Evolutionary conservation across 2,797 vertebrate species (phyloP).

Genomic region (Tenualosa thibaudeaui): DNA sequence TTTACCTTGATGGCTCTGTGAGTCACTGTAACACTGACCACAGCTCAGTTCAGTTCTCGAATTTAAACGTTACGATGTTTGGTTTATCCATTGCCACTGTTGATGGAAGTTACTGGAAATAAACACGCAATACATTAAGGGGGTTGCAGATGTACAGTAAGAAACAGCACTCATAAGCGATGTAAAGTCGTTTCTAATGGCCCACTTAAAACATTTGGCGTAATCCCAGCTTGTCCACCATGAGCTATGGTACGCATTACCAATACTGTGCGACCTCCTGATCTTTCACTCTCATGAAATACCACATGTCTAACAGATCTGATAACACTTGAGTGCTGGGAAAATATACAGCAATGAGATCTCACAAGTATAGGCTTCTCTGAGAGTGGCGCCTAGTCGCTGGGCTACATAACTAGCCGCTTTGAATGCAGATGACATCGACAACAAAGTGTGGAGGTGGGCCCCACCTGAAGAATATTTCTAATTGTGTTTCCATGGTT

Average conservation of each 20-base stretch:
- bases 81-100: background rate
- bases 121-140: background rate
- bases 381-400: background rate
- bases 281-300: background rate
- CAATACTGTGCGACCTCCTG: background rate
- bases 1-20: background rate
- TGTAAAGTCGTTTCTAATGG: conserved; percentile 7
- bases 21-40: background rate
- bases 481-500: background rate
- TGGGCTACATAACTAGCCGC: background rate
- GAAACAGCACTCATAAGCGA: background rate
- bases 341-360: background rate
- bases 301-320: conserved; percentile 4
- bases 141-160: background rate
- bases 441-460: no score
- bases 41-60: background rate
- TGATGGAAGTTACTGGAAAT: conserved; percentile 12
- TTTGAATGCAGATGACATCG: background rate
- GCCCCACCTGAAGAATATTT: background rate
- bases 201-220: conserved; percentile 19
- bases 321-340: background rate
- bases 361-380: background rate
- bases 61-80: background rate
- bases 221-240: conserved; percentile 8
- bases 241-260: background rate